Evolutionary conservation across 2,888 invertebrate species (phyloP).

Genomic region (Cerceris rybyensis): DNA sequence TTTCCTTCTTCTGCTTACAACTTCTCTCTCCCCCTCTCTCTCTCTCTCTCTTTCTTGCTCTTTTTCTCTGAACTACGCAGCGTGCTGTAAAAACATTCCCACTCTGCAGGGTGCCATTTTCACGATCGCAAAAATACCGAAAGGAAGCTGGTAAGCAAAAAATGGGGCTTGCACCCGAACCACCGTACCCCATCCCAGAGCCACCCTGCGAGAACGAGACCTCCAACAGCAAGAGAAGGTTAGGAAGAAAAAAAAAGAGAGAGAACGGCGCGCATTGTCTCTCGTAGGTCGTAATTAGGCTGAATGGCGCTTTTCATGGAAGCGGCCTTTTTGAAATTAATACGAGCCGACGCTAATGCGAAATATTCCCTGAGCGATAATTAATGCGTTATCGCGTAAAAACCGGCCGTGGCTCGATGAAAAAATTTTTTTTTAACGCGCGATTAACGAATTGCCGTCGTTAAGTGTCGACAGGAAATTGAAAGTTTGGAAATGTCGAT

Average conservation of each 20-base stretch:
- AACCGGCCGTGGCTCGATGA: slow-evolving; percentile 56
- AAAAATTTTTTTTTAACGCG: slow-evolving; percentile 59
- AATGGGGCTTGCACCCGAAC: slow-evolving; percentile 42
- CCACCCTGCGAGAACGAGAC: slow-evolving; percentile 31
- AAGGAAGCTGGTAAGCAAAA: slow-evolving; percentile 32
- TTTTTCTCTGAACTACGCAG: slow-evolving; percentile 12
- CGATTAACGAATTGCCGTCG: slow-evolving; percentile 64
- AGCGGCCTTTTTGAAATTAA: slow-evolving; percentile 68
- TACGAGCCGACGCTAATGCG: slow-evolving; percentile 59
- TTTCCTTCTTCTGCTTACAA: no score
- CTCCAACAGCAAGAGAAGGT: slow-evolving; percentile 15
- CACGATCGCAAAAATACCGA: slow-evolving; percentile 47
- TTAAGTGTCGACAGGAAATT: neutral
- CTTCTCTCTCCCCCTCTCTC: no score
- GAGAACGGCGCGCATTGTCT: slow-evolving; percentile 65
- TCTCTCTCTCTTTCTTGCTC: slow-evolving; percentile 20
- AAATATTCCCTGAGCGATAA: slow-evolving; percentile 69
- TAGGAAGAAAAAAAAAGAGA: slow-evolving; percentile 5
- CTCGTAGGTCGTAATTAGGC: slow-evolving; percentile 67
- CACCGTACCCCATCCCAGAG: slow-evolving; percentile 13
- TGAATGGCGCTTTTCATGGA: slow-evolving; percentile 70
- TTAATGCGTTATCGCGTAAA: slow-evolving; percentile 71
- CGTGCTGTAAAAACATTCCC: slow-evolving; percentile 46
- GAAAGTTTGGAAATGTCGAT: slow-evolving; percentile 24
- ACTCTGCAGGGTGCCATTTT: slow-evolving; percentile 53